phyloP scores from a whole-genome alignment of 2,888 invertebrate genomes.

The Catonia carolina region DNA sequence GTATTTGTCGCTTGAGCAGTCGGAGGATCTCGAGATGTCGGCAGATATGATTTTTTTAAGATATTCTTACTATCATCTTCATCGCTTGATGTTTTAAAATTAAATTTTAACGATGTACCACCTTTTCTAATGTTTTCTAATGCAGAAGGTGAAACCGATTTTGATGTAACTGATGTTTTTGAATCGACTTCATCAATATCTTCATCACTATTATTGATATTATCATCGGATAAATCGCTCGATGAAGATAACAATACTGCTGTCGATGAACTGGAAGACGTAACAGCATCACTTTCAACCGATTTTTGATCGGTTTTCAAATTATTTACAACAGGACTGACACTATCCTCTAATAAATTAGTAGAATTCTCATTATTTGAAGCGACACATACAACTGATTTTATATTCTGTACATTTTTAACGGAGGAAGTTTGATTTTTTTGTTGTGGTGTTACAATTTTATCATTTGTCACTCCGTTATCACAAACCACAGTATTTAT shows the following conservation, averaged over 20 bases:
- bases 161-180: slow-evolving; percentile 8
- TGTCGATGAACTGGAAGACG: not conserved
- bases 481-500: too few relatives aligned
- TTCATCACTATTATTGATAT: slow-evolving; percentile 2
- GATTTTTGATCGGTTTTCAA: not conserved
- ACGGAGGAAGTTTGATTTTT: not conserved
- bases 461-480: too few relatives aligned
- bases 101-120: slow-evolving; percentile 58
- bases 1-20: slow-evolving; percentile 21
- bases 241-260: too few relatives aligned
- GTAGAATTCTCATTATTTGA: slow-evolving; percentile 9
- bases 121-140: slow-evolving; percentile 62
- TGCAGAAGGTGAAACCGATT: slow-evolving; percentile 39
- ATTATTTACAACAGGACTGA: not conserved
- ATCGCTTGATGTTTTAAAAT: slow-evolving; percentile 30
- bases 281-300: not conserved
- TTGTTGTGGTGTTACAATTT: slow-evolving; percentile 20
- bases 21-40: slow-evolving; percentile 26
- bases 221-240: not conserved
- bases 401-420: slow-evolving; percentile 23
- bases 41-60: slow-evolving; percentile 32
- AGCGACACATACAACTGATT: slow-evolving; percentile 20
- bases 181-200: slow-evolving; percentile 18
- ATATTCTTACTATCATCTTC: slow-evolving; percentile 14
- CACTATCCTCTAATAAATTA: too few relatives aligned